Evolutionary conservation across 2,888 invertebrate species (phyloP), one percentile per base, ranked within the genome.

Genomic region (Parascotia fuliginaria): DNA sequence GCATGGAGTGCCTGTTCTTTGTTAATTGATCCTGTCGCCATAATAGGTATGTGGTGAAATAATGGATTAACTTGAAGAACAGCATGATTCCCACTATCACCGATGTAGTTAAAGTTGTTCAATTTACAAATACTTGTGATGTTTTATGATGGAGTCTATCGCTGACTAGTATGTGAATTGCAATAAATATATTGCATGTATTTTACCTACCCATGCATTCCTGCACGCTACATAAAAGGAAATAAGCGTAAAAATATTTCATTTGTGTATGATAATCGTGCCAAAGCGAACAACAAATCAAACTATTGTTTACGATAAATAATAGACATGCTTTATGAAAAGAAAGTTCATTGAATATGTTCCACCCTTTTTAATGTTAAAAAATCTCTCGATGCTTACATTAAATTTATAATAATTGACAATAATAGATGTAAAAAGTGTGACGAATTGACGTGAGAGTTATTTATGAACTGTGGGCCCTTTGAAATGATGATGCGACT

Each of bases 391-490:
- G 55, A 57, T 55, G 48, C 50, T 56, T 64, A 58, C 65, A 71
- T 65, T 52, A 63, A 71, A 72, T 75, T 75, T 70, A 72, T 72
- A 61, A 73, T 73, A 73, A 83, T 81, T 81, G 82, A 78, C 63
- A 77, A 79, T 77, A 83, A 84, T 83, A 70, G 71, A 82, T 73
- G 77, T 81, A 81, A 88, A 83, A 83, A 82, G 83, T 81, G 69
- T 89, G 83, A 83, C 88, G 83, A 88, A 90, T 85, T 69, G 53
- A 64, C 73, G 65, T 82, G 77, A 82, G 76, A 79, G 78, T 80
- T 73, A 83, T 84, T 81, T 81, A 83, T 79, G 64, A 70, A 70
- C 69, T 54, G 55, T 70, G 65, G 66, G 68, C 59, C 72, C 67
- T 77, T 79, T 75, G 67, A 74, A 64, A 71, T 71, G 63, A 70